Evolutionary conservation across 1,140 invertebrate species (phyloP), one percentile per base, ranked within the genome.

Genomic region (Trichonephila clavata): DNA sequence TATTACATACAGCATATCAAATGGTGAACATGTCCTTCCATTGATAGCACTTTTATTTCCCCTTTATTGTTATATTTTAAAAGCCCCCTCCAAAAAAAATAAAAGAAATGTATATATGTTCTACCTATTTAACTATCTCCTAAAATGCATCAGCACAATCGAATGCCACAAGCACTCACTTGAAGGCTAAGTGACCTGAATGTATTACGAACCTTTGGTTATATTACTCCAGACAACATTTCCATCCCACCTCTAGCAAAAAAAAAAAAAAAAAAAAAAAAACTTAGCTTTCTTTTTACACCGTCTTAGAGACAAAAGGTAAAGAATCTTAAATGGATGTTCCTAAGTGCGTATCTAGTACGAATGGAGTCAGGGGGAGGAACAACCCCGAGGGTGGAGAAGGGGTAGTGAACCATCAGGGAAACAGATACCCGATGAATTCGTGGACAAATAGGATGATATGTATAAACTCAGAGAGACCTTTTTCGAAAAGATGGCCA

Each of bases 351-450:
- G 57, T 77, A 90, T 90, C 60, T 50, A 90, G 57, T 21, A 7
- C 14, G 32, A 39, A 39, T 39, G 59, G 27, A 27, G 65, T 24
- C 16, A 21, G 32, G 21, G 32, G 65, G 81, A 90, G 50, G 50
- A 50, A 50, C 50, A 65, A n/a, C 68, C 50, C 20, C 8, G 57
- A 43, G 21, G 88, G 43, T 14, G 32, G 13, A 18, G 68, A 24
- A 50, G 32, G 57, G 68, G 87, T n/a, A 27, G 68, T 18, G 50
- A 18, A 39, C 63, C 77, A 24, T 7, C 89, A 27, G 43, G 32
- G 89, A 90, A 90, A 90, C 89, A 71, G 77, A 90, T 90, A 90
- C 77, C 63, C 89, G 77, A 90, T 90, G 89, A 90, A 63, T 90
- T 77, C 50, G 71, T 59, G 77, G 89, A 90, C 89, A 90, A 90